phyloP scores from a whole-genome alignment of 1,140 invertebrate genomes.

The Heterodera schachtii region DNA sequence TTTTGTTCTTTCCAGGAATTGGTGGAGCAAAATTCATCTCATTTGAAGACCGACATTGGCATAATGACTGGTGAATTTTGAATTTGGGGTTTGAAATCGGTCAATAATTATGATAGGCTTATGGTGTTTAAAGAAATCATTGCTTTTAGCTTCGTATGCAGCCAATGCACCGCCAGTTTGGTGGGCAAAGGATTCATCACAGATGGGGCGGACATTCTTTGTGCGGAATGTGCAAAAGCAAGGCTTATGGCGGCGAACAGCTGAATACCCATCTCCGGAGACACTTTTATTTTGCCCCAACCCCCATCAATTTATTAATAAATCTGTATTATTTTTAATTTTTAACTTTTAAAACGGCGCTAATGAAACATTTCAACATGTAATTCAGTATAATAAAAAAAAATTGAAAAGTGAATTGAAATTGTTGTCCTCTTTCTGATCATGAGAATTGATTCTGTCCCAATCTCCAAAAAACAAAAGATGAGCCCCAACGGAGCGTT shows the following conservation, averaged over 20 bases:
- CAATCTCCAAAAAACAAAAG: too few species aligned
- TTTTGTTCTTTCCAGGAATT: constrained; percentile 75
- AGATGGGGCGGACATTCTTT: constrained; percentile 92
- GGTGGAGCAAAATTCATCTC: constrained; percentile 98
- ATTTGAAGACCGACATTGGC: constrained; percentile 99
- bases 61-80: constrained; percentile 88
- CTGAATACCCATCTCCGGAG: constrained; percentile 18
- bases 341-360: too few species aligned
- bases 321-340: too few species aligned
- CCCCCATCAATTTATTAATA: not conserved
- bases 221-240: constrained; percentile 92
- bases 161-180: constrained; percentile 86
- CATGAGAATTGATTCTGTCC: too few species aligned
- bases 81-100: too few species aligned
- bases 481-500: too few species aligned
- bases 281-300: not conserved
- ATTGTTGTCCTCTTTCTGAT: too few species aligned
- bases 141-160: constrained; percentile 75
- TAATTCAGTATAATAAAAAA: too few species aligned
- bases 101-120: too few species aligned
- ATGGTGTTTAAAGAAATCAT: too few species aligned
- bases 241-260: constrained; percentile 55
- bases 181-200: constrained; percentile 98
- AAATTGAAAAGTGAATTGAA: too few species aligned
- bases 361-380: too few species aligned